Base-by-base conservation (phyloP, 2,797 vertebrate genomes). In the Rallus crepitans region DNA sequence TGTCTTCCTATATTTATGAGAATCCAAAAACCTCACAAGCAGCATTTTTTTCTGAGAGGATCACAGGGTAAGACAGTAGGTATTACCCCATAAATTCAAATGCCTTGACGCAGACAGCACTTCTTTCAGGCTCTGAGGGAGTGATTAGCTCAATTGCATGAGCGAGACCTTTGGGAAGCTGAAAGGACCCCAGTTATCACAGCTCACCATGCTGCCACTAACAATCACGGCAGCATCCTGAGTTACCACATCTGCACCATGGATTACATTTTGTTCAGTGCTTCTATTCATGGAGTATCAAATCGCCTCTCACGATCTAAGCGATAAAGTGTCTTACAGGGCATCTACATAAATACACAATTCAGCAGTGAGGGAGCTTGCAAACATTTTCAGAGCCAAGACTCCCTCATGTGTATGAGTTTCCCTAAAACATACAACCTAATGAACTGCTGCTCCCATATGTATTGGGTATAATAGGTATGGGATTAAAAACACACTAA, bases 51-150 rank as follows among this genome's bases (percentile, higher is more conserved):
- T 82, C n/a, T 10, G 63, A 53, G n/a, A 72, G 17, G 28, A 91
- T 40, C 18, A 42, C 4, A 40, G 21, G 28, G 16, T 18, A 64
- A 23, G 56, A 70, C 17, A 69, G 0, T 0, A 73, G 30, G 8
- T 65, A 65, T 65, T 61, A 78, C 18, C 21, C 6, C 20, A 48
- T 65, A 50, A 64, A 80, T 59, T 72, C 25, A 76, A 71, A 69
- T 11, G 24, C 15, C 42, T 27, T 57, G 33, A 84, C 24, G 31
- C 42, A 66, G 73, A 73, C 8, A 33, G 30, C 48, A 55, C 12
- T 63, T 61, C 68, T 63, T 56, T 19, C 61, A 18, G 30, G 39
- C 77, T 84, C 70, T 59, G 65, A 42, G 53, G 31, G n/a, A 63
- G 15, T 5, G 13, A 87, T 87, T 40, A 70, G 12, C 30, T 40